Conservation (phyloP, 2,797 vertebrate genomes). For the Hemitrygon akajei region DNA sequence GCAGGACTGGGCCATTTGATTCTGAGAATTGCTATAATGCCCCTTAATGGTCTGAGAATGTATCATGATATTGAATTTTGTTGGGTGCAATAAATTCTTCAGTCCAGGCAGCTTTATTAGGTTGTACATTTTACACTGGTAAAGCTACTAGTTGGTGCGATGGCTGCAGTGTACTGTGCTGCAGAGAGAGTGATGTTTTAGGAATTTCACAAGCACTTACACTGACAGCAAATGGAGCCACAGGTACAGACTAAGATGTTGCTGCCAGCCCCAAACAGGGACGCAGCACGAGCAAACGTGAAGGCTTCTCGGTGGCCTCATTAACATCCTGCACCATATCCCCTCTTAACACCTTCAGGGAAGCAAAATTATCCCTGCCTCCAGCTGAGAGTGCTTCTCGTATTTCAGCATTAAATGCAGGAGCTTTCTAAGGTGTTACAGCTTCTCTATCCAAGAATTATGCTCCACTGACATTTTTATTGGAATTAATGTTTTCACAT, state of each 20-base stretch:
- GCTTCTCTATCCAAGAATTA: background rate
- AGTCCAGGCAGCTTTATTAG: background rate
- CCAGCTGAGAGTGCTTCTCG: background rate
- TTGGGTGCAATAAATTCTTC: background rate
- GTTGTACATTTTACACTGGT: background rate
- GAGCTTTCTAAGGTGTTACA: background rate
- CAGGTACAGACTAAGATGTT: background rate
- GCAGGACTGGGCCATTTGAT: too few species aligned
- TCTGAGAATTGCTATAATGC: background rate
- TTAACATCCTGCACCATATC: background rate
- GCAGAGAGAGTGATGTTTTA: background rate
- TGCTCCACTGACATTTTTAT: background rate
- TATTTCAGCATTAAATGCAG: too few species aligned
- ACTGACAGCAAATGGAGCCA: too few species aligned
- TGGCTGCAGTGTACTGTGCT: background rate
- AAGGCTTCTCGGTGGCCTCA: background rate
- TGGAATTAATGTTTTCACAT: background rate
- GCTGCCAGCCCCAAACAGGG: background rate
- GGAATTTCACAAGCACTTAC: background rate
- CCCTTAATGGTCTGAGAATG: background rate
- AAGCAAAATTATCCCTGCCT: background rate
- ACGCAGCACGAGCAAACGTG: background rate
- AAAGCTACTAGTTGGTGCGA: background rate
- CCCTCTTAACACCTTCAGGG: background rate
- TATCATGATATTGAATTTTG: background rate